phyloP scores from a whole-genome alignment of 2,888 invertebrate species.

The Phortica okadai region DNA sequence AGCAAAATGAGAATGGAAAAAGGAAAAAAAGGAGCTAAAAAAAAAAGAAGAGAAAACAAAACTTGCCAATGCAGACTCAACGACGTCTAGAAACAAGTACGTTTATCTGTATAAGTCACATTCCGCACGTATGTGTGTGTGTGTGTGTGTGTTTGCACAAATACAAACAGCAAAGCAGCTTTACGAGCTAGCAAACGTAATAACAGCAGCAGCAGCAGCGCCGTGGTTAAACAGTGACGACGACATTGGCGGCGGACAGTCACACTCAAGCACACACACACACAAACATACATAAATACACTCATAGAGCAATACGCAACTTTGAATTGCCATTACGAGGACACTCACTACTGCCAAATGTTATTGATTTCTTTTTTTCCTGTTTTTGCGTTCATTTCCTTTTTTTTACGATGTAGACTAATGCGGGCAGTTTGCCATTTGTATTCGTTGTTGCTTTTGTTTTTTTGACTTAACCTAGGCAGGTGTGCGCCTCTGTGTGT shows the following conservation, averaged over 20 bases:
- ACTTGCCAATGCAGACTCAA: constrained; percentile 24
- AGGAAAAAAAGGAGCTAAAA: constrained; percentile 33
- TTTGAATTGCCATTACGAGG: constrained; percentile 17
- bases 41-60: constrained; percentile 28
- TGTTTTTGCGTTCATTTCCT: constrained; percentile 15
- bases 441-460: constrained; percentile 21
- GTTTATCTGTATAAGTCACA: neutral
- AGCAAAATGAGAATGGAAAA: constrained; percentile 37
- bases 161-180: constrained; percentile 14
- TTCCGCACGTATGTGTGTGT: neutral
- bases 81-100: neutral
- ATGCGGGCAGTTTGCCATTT: constrained; percentile 23
- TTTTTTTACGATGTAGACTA: constrained; percentile 22
- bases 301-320: constrained; percentile 31
- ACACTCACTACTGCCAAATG: constrained; percentile 59
- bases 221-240: neutral
- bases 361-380: constrained; percentile 60
- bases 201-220: neutral
- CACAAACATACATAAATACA: constrained; percentile 27
- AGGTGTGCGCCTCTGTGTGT: constrained; percentile 36
- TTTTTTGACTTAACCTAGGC: constrained; percentile 33
- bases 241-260: constrained; percentile 38
- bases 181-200: constrained; percentile 35
- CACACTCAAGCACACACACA: constrained; percentile 41
- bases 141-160: constrained; percentile 7